Percentiles rank a stretch among this genome's conserved stretches.
These are phyloP conservation scores for Liparis tanakae DNA, from an alignment of 2,797 vertebrate species.

Conservation along the genomic window DNA sequence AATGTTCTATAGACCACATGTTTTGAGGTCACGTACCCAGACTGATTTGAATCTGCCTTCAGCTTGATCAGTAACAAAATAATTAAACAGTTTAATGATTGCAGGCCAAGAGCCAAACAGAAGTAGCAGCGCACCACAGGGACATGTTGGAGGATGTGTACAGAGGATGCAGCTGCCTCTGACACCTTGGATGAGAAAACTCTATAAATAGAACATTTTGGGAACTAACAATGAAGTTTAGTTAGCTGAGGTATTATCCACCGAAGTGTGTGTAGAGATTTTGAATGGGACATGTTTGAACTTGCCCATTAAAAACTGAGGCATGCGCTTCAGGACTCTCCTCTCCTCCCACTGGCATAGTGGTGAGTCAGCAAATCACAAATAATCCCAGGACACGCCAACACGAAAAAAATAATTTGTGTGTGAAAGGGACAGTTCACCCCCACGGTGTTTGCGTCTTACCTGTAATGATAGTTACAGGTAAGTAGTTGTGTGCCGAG, in stretches of 20 bases:
- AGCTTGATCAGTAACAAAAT: neutral
- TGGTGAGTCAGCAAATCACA: neutral
- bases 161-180: slow-evolving; percentile 23
- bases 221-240: neutral
- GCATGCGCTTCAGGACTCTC: neutral
- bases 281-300: neutral
- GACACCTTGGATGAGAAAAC: neutral
- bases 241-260: neutral
- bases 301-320: neutral
- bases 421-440: too few relatives aligned
- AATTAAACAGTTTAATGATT: slow-evolving; percentile 15
- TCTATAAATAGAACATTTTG: neutral
- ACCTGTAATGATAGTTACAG: too few relatives aligned
- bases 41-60: neutral
- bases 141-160: neutral
- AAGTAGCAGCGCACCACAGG: slow-evolving; percentile 9
- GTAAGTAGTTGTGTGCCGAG: too few relatives aligned
- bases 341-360: neutral
- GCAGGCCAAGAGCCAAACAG: slow-evolving; percentile 23
- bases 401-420: neutral
- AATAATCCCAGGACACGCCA: neutral
- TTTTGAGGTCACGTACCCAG: neutral
- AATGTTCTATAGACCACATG: neutral
- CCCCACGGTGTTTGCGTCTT: too few relatives aligned
- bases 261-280: neutral